Evolutionary conservation across 2,113 vertebrate species (phyloP).

Genomic region (Podocnemis expansa): DNA sequence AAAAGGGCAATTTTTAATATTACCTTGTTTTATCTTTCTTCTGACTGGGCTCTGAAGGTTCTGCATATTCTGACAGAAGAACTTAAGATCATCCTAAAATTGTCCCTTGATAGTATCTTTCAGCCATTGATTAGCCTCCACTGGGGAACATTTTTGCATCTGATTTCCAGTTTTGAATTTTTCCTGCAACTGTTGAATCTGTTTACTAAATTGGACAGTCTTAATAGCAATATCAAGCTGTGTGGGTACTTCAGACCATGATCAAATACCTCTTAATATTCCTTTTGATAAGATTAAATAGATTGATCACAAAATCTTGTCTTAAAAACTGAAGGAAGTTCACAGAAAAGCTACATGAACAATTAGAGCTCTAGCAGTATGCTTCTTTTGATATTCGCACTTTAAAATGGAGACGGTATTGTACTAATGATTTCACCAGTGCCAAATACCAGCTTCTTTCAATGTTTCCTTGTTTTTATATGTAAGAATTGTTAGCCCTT

Average conservation of each 20-base stretch:
- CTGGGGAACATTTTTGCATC: not conserved
- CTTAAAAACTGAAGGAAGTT: not conserved
- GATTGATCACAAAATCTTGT: not conserved
- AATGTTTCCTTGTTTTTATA: no score
- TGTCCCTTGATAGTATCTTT: no score
- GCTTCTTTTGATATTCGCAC: not conserved
- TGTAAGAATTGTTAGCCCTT: no score
- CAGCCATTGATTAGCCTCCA: not conserved
- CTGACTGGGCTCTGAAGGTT: not conserved
- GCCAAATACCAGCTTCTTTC: not conserved
- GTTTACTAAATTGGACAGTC: not conserved
- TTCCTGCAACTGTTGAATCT: not conserved
- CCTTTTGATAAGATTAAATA: not conserved
- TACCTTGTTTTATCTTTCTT: not conserved
- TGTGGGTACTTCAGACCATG: not conserved
- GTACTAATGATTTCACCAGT: not conserved
- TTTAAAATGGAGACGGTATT: not conserved
- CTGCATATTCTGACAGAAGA: not conserved
- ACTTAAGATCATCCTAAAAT: not conserved
- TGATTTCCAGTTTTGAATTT: not conserved
- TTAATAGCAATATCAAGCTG: not conserved
- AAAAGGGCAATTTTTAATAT: not conserved
- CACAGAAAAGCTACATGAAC: slow-evolving; percentile 11
- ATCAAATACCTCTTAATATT: not conserved
- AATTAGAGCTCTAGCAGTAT: not conserved